A percentile compares a stretch with the other conserved stretches of the same genome.
Conservation (phyloP, 2,113 vertebrate genomes). For the Lophotis ruficrista region DNA sequence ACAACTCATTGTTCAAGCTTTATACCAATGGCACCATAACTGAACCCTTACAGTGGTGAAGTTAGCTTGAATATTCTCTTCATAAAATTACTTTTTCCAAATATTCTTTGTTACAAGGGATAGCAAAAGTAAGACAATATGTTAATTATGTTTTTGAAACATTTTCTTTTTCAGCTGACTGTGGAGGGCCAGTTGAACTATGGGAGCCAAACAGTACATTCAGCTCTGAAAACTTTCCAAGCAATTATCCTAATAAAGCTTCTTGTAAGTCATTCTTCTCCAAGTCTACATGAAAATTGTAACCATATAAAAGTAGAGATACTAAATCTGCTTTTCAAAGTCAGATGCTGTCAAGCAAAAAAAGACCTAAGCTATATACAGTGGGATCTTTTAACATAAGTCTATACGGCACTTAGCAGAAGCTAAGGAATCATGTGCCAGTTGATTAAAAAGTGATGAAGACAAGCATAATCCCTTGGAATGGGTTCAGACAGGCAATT, state of each 20-base stretch:
- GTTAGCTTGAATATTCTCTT: not conserved
- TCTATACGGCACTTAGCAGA: not conserved
- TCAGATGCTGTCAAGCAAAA: not conserved
- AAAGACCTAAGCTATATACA: not conserved
- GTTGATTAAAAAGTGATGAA: not conserved
- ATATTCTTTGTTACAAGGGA: not conserved
- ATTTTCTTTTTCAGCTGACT: slow-evolving; percentile 81
- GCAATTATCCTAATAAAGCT: slow-evolving; percentile 80
- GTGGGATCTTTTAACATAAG: not conserved
- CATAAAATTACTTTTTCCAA: not conserved
- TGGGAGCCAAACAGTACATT: slow-evolving; percentile 89
- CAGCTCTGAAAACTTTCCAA: slow-evolving; percentile 86
- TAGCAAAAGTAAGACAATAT: not conserved
- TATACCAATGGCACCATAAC: not conserved
- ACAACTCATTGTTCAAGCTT: not conserved
- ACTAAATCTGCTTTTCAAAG: not conserved
- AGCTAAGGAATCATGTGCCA: not conserved
- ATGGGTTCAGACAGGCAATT: not conserved
- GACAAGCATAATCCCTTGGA: not conserved
- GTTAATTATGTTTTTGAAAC: not conserved
- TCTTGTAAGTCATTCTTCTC: slow-evolving; percentile 81
- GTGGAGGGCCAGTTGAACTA: slow-evolving; percentile 89
- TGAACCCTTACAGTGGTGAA: not conserved
- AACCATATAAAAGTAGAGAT: not conserved
- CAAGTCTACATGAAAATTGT: not conserved